Evolutionary conservation across 1,140 invertebrate genomes (phyloP).

Genomic region (Lutraria rhynchaena): DNA sequence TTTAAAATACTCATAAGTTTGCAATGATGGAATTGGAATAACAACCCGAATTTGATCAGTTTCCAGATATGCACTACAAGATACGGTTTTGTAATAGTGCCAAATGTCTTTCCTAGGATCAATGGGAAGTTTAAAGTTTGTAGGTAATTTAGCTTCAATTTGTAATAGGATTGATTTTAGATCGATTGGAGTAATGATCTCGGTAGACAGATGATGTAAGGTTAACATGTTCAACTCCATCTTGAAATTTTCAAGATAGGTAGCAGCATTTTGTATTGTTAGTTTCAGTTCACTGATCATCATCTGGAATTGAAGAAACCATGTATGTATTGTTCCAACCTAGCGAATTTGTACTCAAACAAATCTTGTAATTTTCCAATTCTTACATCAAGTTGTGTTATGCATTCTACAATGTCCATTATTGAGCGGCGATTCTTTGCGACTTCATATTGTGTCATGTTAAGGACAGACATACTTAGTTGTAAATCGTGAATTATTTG

Average conservation of each 20-base stretch:
- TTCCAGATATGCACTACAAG: not conserved
- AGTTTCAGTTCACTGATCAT: conserved; percentile 3
- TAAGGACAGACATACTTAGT: conserved; percentile 26
- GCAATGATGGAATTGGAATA: not conserved
- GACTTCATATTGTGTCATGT: conserved; percentile 29
- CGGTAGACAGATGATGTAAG: conserved; percentile 35
- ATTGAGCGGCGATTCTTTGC: conserved; percentile 41
- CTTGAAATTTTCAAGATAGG: conserved; percentile 22
- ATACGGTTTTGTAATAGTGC: conserved; percentile 46
- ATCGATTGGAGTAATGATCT: conserved; percentile 30
- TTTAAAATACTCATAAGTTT: not conserved
- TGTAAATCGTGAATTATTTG: conserved; percentile 43
- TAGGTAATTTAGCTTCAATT: conserved; percentile 41
- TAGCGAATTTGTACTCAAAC: not conserved
- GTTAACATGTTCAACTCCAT: conserved; percentile 46
- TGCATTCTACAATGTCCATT: conserved; percentile 14
- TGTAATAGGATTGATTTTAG: not conserved
- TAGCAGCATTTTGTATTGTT: not conserved
- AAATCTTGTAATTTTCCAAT: not conserved
- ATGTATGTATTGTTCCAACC: conserved; percentile 24
- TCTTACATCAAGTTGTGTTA: not conserved
- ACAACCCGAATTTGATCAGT: not conserved
- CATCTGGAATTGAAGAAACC: conserved; percentile 4
- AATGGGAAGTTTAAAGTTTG: conserved; percentile 14
- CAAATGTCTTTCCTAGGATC: conserved; percentile 45